Evolutionary conservation across 2,113 vertebrate species (phyloP).

Genomic region (Eublepharis macularius): DNA sequence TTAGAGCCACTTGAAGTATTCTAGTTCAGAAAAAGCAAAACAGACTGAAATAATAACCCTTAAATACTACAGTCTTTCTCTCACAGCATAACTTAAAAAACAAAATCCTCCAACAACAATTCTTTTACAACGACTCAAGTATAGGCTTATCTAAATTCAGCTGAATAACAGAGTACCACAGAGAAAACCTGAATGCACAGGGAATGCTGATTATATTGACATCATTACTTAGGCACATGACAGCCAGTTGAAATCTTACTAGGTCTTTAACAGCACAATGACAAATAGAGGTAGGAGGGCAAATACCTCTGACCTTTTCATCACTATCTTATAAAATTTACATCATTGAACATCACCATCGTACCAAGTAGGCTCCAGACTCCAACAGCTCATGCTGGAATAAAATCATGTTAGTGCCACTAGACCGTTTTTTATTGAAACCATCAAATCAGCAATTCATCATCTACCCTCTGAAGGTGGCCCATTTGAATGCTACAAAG

Average conservation of each 20-base stretch:
- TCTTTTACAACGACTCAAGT: slow-evolving; percentile 64
- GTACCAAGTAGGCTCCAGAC: too few species aligned
- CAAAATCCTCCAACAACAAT: slow-evolving; percentile 44
- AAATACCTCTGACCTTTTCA: neutral
- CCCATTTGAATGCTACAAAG: neutral
- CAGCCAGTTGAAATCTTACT: neutral
- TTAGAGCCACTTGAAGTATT: slow-evolving; percentile 65
- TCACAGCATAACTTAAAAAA: slow-evolving; percentile 61
- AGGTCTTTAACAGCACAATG: neutral
- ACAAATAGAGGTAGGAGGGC: neutral
- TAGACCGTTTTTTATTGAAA: neutral
- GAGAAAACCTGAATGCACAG: neutral
- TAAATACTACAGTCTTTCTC: slow-evolving; percentile 59
- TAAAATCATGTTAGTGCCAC: too few species aligned
- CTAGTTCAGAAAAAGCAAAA: slow-evolving; percentile 61
- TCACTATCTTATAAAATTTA: neutral
- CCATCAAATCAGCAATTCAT: neutral
- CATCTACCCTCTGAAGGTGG: neutral
- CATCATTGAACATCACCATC: neutral
- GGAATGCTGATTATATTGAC: neutral
- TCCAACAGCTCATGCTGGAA: too few species aligned
- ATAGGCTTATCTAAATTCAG: slow-evolving; percentile 26
- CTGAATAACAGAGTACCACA: slow-evolving; percentile 20
- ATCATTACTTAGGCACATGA: neutral
- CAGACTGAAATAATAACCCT: slow-evolving; percentile 68